Evolutionary conservation across 2,888 invertebrate genomes (phyloP).

Genomic region (Hypercompe scribonia): DNA sequence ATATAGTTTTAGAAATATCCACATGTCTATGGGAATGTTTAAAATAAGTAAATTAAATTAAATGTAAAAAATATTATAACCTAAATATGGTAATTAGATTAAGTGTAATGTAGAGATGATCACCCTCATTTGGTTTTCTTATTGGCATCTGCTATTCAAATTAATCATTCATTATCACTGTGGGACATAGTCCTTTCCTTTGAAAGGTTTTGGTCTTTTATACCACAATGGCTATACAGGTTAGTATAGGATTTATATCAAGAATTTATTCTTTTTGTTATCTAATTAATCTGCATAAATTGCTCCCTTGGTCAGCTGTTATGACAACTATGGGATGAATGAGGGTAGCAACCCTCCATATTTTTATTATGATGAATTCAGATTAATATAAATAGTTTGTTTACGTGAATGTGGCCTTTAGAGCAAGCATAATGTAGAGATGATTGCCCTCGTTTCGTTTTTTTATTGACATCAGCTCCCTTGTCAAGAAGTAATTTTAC

Average conservation of each 20-base stretch:
- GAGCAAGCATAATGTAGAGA: constrained; percentile 95
- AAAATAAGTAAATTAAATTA: background rate
- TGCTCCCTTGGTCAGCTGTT: no score
- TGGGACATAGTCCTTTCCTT: background rate
- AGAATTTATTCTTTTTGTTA: no score
- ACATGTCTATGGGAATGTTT: background rate
- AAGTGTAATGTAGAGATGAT: constrained; percentile 93
- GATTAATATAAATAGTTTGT: background rate
- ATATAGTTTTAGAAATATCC: constrained; percentile 1
- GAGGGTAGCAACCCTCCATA: no score
- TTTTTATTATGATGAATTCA: background rate
- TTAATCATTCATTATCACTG: background rate
- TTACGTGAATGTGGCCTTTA: constrained; percentile 91
- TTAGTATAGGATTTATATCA: no score
- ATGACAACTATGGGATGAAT: no score
- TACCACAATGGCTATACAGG: no score
- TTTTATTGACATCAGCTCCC: constrained; percentile 91
- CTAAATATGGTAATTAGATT: constrained; percentile 93
- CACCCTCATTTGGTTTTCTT: constrained; percentile 91
- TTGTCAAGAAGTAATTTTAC: constrained; percentile 89
- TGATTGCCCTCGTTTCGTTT: constrained; percentile 91
- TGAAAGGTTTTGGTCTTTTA: background rate
- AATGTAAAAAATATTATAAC: constrained; percentile 67
- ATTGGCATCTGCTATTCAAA: constrained; percentile 88
- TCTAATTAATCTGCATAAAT: no score